Evolutionary conservation across 2,797 vertebrate species (phyloP), one percentile per base, ranked within the genome.

Genomic region (Enteromius fasciolatus): DNA sequence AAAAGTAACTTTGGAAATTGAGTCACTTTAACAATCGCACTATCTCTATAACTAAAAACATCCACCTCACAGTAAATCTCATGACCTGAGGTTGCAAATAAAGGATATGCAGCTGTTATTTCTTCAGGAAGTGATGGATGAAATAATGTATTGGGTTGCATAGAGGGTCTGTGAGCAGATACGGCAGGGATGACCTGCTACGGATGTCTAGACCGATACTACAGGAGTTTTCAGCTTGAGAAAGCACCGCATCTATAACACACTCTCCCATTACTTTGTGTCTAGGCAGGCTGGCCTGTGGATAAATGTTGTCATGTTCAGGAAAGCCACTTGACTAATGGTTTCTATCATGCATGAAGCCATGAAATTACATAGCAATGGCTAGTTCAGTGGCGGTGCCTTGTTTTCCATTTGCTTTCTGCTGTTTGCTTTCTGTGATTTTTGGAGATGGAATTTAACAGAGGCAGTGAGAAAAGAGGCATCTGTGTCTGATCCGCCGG

Each of bases 371-470:
- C 28, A 0, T 67, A 20, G 72, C 48, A 23, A 20, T 57, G 18
- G 63, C 72, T 82, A 72, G n/a, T 82, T 82, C 81, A 77, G 63
- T 15, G 10, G 44, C 15, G 39, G 59, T 20, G n/a, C 31, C 36
- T 76, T 82, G 81, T 57, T 64, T 75, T 57, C 81, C 52, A 18
- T 83, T 77, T 76, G 52, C 52, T 59, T 66, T 82, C 59, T 75
- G 70, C 36, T 36, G 7, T 36, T 36, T 36, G 36, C 54, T 82
- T 82, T 75, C 76, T 67, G 52, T 83, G 74, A 83, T 57, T 77
- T 83, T 59, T 61, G 25, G 10, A 76, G 73, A 69, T 2, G 3
- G 25, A 68, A 17, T 76, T 59, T 59, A 77, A 76, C 15, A 8
- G 61, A 61, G 20, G n/a, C 15, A 23, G 64, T 70, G 66, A 61